A percentile compares a stretch with the other conserved stretches of the same genome.
Evolutionary conservation across 1,140 invertebrate species (phyloP).

Genomic region (Conopomorpha cramerella): DNA sequence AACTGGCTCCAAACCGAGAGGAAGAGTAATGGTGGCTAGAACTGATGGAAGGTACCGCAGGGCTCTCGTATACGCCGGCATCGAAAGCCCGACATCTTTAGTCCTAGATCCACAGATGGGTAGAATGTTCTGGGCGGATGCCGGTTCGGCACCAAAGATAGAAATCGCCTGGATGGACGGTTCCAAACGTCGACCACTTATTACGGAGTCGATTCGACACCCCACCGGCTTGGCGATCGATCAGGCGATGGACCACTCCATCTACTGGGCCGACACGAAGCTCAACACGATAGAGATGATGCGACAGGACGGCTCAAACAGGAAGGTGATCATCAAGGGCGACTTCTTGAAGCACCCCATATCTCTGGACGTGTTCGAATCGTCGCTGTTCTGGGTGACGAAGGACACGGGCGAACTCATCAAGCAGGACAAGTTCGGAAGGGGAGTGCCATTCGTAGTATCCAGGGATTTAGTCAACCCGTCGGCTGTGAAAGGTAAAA

Average conservation of each 20-base stretch:
- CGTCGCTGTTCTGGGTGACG: conserved; percentile 86
- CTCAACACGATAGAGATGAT: conserved; percentile 91
- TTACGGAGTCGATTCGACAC: conserved; percentile 78
- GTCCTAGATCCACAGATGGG: conserved; percentile 87
- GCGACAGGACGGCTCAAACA: conserved; percentile 78
- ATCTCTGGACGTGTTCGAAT: conserved; percentile 92
- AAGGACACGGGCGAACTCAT: conserved; percentile 82
- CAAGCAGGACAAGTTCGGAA: conserved; percentile 92
- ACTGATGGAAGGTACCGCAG: conserved; percentile 88
- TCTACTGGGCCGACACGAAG: conserved; percentile 97
- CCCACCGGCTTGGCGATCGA: conserved; percentile 91
- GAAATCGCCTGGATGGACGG: conserved; percentile 97
- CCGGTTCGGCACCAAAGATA: conserved; percentile 81
- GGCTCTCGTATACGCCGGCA: conserved; percentile 70
- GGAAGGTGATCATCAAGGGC: conserved; percentile 75
- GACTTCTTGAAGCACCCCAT: conserved; percentile 79
- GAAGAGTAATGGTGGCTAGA: conserved; percentile 84
- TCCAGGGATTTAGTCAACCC: conserved; percentile 81
- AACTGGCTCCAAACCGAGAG: conserved; percentile 71
- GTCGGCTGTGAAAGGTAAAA: conserved; percentile 80
- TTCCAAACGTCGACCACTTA: conserved; percentile 77
- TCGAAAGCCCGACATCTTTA: conserved; percentile 85
- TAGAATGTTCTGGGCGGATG: conserved; percentile 88
- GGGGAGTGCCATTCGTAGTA: conserved; percentile 85
- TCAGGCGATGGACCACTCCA: conserved; percentile 82